Percentiles rank a stretch among this genome's conserved stretches.
phyloP scores from a whole-genome alignment of 2,113 vertebrate genomes.

The Xenus cinereus region DNA sequence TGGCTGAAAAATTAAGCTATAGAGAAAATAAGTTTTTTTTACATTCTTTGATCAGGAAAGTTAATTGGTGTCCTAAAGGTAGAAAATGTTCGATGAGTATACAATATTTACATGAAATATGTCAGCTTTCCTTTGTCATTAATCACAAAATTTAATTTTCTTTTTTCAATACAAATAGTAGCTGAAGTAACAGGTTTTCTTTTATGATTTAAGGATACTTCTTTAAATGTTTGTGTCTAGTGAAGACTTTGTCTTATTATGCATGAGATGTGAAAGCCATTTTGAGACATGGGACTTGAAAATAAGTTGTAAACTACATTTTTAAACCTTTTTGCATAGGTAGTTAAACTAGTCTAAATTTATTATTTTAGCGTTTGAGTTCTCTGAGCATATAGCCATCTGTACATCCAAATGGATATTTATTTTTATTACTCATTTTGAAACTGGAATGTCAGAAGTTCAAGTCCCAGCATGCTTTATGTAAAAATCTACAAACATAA shows the following conservation, averaged over 20 bases:
- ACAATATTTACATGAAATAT: not conserved
- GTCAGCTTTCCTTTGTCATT: not conserved
- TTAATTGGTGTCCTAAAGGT: not conserved
- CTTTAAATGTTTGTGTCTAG: not conserved
- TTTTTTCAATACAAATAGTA: not conserved
- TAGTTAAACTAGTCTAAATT: not conserved
- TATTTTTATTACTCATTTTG: not conserved
- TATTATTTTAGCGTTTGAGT: not conserved
- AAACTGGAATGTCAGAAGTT: not conserved
- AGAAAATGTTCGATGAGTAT: not conserved
- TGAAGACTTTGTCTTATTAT: not conserved
- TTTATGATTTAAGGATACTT: not conserved
- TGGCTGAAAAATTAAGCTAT: not conserved
- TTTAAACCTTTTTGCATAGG: not conserved
- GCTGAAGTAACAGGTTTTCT: not conserved
- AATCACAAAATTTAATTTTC: not conserved
- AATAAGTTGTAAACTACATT: not conserved
- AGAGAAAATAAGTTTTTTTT: not conserved
- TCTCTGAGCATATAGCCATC: not conserved
- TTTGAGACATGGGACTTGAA: not conserved
- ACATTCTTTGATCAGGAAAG: not conserved
- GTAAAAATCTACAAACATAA: not conserved
- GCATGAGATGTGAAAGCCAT: not conserved
- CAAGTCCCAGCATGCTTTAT: not conserved
- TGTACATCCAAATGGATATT: not conserved